Base-by-base conservation (phyloP, 1,140 invertebrate genomes). In the Drosophila ficusphila region DNA sequence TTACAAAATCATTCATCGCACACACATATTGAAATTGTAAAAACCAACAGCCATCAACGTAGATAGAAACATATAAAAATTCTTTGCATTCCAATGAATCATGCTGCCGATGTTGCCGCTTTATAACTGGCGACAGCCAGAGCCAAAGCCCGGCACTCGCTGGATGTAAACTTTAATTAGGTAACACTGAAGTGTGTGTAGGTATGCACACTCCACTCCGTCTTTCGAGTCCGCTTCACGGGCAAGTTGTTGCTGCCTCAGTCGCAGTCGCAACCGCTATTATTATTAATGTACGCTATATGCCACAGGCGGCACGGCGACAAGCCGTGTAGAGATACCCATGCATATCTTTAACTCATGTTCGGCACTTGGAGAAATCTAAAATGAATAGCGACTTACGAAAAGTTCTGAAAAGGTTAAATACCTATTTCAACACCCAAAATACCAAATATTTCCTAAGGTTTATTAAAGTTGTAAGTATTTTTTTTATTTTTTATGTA, bases 1-100 rank as follows among this genome's bases (percentile, higher is more conserved):
- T 85, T 88, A 88, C 82, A 88, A 88, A 88, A 88, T 88, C 82
- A 88, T 88, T 88, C 77, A 88, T 88, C 69, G 81, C 61, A 61
- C 68, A 60, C 46, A 77, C 69, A 86, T 79, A 81, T 81, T 74
- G 56, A 86, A 86, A 86, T 79, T 83, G 73, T 82, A 83, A 85
- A 79, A 86, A 54, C 51, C 65, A 82, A 76, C 67, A 73, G 52
- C 56, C 67, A 73, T 42, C 42, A 51, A 86, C 67, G 77, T 67
- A 81, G 77, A 86, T 88, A 88, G 73, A 86, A 88, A 88, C 69
- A 82, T 82, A 88, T 88, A 88, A 88, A 88, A 88, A 88, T 88
- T 88, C 82, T 82, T 88, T 70, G 82, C 82, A 88, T 88, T 88
- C 82, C 82, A 88, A 81, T 86, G 81, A 88, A 88, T 88, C 82